Evolutionary conservation across 2,888 invertebrate genomes (phyloP), one percentile per base, ranked within the genome.

Genomic region (Lycia hirtaria): DNA sequence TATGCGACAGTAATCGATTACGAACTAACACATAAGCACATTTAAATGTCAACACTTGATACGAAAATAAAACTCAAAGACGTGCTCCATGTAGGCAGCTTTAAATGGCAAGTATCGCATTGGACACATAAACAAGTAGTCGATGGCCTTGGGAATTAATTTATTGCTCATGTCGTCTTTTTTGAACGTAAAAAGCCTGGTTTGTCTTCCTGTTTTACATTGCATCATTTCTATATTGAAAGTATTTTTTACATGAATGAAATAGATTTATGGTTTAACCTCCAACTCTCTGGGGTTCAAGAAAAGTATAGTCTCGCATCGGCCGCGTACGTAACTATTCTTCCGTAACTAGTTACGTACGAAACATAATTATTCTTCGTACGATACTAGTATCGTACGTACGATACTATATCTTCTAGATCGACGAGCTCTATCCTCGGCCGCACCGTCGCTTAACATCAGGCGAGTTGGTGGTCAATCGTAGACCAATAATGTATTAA

Each of bases 31-130:
- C 6, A 19, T 38, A 43, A 15, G 28, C 35, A 41, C 10, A 0
- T 26, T 44, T 56, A 56, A 56, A 56, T 56, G 55, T 56, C 49
- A 56, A 17, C 43, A 55, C 41, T 40, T 22, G 9, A 24, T 33
- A 22, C 28, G 22, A 49, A 49, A 55, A 37, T 35, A 43, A 48
- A 45, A 40, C 22, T 38, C 24, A 26, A 56, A 56, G 17, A 44
- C 40, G 33, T 14, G 35, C 33, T 37, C 35, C 26, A 20, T 33
- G 45, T 45, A 53, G 38, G 53, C 28, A 35, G 52, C 30, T 37
- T 40, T 45, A 47, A 54, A 47, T 54, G 47, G 38, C 53, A 32
- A 17, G 17, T 45, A 38, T 45, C 40, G 53, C 32, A 47, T 32
- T 47, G 32, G 19, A 54, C 30, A 30, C 28, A 15, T 52, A 28